Conservation (phyloP, 2,888 invertebrate species). For the Catocala nupta region DNA sequence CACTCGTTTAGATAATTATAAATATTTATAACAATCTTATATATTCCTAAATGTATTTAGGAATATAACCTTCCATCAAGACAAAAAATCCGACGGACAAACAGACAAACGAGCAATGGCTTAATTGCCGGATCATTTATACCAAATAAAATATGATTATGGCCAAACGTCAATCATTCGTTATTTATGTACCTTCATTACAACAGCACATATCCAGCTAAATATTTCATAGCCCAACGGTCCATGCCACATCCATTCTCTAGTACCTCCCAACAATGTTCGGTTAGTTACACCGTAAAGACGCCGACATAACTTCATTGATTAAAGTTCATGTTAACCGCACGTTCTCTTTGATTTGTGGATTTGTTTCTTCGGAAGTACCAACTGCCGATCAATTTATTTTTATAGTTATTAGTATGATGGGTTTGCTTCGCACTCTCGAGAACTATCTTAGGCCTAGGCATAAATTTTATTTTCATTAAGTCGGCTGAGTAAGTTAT, state of each 20-base stretch:
- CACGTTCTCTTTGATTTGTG: slow-evolving; percentile 62
- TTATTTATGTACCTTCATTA: slow-evolving; percentile 3
- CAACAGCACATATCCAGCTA: slow-evolving; percentile 8
- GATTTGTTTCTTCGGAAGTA: slow-evolving; percentile 49
- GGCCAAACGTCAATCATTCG: slow-evolving; percentile 5
- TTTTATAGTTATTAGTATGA: not conserved
- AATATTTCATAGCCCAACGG: slow-evolving; percentile 5
- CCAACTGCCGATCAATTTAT: slow-evolving; percentile 6
- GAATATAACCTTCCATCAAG: no score
- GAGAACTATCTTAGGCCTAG: no score
- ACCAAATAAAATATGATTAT: not conserved
- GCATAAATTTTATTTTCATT: no score
- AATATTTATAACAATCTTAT: no score
- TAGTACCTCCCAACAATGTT: slow-evolving; percentile 57
- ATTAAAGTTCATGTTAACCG: slow-evolving; percentile 82
- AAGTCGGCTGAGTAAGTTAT: no score
- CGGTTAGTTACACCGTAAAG: slow-evolving; percentile 85
- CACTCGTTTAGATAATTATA: no score
- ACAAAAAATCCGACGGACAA: no score
- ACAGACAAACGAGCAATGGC: no score
- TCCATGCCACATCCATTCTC: slow-evolving; percentile 62
- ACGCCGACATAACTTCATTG: slow-evolving; percentile 86
- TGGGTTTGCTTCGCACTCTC: not conserved
- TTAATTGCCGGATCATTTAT: no score
- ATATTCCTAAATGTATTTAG: no score